Base-by-base conservation (phyloP, 2,113 vertebrate species). In the Tinamus guttatus region DNA sequence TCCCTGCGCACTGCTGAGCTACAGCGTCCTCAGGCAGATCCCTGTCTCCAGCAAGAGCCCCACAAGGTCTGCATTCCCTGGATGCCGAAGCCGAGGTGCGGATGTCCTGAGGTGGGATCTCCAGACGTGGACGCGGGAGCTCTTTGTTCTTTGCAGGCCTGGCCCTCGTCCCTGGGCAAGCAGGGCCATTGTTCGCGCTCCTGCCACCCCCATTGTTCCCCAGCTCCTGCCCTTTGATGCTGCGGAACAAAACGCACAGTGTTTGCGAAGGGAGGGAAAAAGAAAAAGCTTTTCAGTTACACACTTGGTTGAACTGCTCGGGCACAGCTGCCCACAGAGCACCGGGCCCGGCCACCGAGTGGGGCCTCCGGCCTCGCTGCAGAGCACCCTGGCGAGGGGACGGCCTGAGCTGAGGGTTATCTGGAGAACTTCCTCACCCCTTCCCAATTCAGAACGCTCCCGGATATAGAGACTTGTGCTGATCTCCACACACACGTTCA, bases 131-230 rank as follows among this genome's bases (percentile, higher is more conserved):
- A 22, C 5, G 18, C 49, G 49, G 49, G 85, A 96, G 96, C 86
- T 89, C 77, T 69, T 92, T 96, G 96, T 96, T 96, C 95, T 93
- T 83, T 60, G 69, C 92, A 84, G 93, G 83, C 52, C 82, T 70
- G 3, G 28, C 18, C 52, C 79, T 81, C 86, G 78, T 75, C 71
- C 73, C 81, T 2, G 0, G 73, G 58, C 81, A 45, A 67, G 94
- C 76, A 87, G 1, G 2, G 62, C 69, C 96, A 96, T 97, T 96
- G 97, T 96, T 96, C 74, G 78, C n/a, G 3, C 94, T 95, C 78
- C 75, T 63, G 71, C 88, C 89, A 89, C 30, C 1, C 0, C 81
- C 86, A 96, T 97, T 97, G 97, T 97, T 94, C 89, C 18, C 4
- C 0, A 79, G 90, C 88, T 92, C 84, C 74, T 2, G 3, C 86